phyloP scores from a whole-genome alignment of 2,113 vertebrate species.

The Neolamprologus fasciatus region DNA sequence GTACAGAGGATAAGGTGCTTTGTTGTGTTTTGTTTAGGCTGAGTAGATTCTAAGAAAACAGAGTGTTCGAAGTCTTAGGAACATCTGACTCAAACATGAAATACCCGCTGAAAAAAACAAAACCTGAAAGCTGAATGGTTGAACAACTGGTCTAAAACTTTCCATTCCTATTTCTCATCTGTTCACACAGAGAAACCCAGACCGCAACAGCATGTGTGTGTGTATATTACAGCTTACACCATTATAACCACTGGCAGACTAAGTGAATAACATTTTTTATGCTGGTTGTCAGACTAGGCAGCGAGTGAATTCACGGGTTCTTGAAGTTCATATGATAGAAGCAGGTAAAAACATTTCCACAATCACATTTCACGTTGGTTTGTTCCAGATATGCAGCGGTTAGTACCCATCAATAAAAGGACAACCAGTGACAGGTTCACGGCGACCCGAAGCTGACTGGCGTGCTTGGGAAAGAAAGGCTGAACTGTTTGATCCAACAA shows the following conservation, averaged over 20 bases:
- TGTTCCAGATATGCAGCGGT: background rate
- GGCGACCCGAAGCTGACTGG: background rate
- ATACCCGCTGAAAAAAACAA: background rate
- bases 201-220: background rate
- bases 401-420: background rate
- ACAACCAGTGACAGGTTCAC: background rate
- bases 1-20: background rate
- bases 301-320: background rate
- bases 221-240: background rate
- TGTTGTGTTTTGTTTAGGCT: background rate
- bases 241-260: background rate
- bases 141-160: background rate
- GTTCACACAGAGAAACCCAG: background rate
- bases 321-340: background rate
- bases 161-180: background rate
- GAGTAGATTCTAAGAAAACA: conserved; percentile 17
- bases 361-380: background rate
- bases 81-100: conserved; percentile 28
- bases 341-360: background rate
- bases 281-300: background rate
- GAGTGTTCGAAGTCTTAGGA: conserved; percentile 2
- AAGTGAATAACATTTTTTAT: background rate
- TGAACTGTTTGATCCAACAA: background rate
- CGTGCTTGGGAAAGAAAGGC: background rate
- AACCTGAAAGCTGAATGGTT: background rate